These are phyloP conservation scores for Nymphalis c-album DNA, from an alignment of 2,888 invertebrate species.

Conservation along the genomic window DNA sequence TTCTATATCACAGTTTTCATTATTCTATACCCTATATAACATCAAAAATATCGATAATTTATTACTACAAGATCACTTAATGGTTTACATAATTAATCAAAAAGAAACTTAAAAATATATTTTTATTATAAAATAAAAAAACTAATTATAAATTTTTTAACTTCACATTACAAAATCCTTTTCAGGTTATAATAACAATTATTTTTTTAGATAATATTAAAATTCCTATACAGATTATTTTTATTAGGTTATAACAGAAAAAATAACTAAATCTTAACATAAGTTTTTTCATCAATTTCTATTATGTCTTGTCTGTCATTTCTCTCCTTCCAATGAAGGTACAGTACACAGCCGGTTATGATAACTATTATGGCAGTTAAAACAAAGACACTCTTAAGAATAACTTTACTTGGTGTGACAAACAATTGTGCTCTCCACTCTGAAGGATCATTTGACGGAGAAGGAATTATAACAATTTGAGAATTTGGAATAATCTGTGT, in stretches of 20 bases:
- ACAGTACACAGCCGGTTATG: conserved; percentile 91
- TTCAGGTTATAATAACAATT: too few relatives aligned
- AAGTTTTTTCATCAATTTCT: conserved; percentile 74
- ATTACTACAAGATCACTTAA: too few relatives aligned
- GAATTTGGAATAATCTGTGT: conserved; percentile 98
- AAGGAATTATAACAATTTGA: conserved; percentile 97
- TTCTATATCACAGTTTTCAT: too few relatives aligned
- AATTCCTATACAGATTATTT: conserved; percentile 21
- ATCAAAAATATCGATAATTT: too few relatives aligned
- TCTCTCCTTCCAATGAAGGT: conserved; percentile 94
- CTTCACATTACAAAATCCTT: too few relatives aligned
- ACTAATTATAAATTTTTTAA: too few relatives aligned
- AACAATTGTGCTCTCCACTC: conserved; percentile 95
- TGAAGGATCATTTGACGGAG: conserved; percentile 87
- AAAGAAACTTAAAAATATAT: too few relatives aligned
- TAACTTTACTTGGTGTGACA: conserved; percentile 96
- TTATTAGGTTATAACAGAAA: conserved; percentile 13
- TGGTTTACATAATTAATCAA: too few relatives aligned
- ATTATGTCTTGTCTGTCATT: conserved; percentile 74
- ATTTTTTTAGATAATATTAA: not conserved
- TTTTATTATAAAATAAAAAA: too few relatives aligned
- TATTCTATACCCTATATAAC: too few relatives aligned
- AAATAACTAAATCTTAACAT: conserved; percentile 62
- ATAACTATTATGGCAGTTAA: conserved; percentile 92
- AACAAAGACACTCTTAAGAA: conserved; percentile 94